Evolutionary conservation across 2,797 vertebrate species (phyloP).

Genomic region (Serranus cabrilla): DNA sequence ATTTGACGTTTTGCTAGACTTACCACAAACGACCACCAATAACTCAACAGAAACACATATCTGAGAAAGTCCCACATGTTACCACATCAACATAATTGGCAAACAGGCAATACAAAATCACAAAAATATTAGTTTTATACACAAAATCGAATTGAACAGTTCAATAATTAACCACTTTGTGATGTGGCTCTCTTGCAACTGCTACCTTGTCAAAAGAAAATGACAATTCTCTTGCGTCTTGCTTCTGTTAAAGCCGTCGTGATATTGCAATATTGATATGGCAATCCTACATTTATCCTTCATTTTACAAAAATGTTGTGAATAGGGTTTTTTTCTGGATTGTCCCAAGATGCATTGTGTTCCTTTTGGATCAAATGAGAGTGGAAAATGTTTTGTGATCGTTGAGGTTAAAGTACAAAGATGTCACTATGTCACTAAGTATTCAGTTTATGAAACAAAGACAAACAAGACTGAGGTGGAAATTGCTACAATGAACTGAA

Average conservation of each 20-base stretch:
- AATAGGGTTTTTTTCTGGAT: neutral
- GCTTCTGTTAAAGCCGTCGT: neutral
- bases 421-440: neutral
- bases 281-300: neutral
- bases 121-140: slow-evolving; percentile 23
- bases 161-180: neutral
- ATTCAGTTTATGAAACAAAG: slow-evolving; percentile 10
- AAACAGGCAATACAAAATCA: slow-evolving; percentile 49
- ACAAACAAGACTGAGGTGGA: slow-evolving; percentile 8
- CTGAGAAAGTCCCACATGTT: slow-evolving; percentile 21
- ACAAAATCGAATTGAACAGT: slow-evolving; percentile 13
- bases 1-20: slow-evolving; percentile 4
- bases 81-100: slow-evolving; percentile 16
- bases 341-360: neutral
- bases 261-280: neutral
- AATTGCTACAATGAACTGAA: slow-evolving; percentile 18
- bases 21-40: slow-evolving; percentile 23
- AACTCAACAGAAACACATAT: slow-evolving; percentile 36
- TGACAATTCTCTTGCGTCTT: neutral
- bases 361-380: slow-evolving; percentile 1
- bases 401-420: slow-evolving; percentile 5
- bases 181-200: neutral
- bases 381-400: slow-evolving; percentile 3
- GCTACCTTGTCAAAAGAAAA: neutral
- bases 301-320: slow-evolving; percentile 8